phyloP scores from a whole-genome alignment of 2,113 vertebrate genomes.

The Glareola pratincola region DNA sequence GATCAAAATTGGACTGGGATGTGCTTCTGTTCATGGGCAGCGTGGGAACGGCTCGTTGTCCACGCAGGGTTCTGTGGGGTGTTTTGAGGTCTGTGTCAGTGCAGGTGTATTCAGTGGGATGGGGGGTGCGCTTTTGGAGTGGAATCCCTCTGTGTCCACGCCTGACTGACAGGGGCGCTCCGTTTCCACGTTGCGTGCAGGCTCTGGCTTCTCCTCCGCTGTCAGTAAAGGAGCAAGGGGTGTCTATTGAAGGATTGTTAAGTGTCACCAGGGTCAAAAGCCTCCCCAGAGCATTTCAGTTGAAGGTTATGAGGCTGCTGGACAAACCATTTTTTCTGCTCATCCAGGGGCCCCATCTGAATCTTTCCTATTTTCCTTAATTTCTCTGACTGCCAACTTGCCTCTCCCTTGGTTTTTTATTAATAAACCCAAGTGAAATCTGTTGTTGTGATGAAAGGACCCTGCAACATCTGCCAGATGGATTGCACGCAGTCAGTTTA shows the following conservation, averaged over 20 bases:
- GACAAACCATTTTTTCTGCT: background rate
- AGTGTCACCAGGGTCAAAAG: background rate
- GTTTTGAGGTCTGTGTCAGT: background rate
- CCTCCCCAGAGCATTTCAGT: background rate
- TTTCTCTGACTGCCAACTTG: background rate
- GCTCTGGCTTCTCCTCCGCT: background rate
- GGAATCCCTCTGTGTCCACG: background rate
- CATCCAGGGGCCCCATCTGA: too few relatives aligned
- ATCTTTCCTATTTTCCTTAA: background rate
- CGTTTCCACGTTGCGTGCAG: background rate
- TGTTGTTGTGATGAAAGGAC: background rate
- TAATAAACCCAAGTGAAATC: background rate
- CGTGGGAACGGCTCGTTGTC: fast-evolving
- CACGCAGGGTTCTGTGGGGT: fast-evolving
- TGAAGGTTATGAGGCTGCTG: background rate
- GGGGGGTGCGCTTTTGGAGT: background rate
- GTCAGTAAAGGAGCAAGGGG: background rate
- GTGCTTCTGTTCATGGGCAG: background rate
- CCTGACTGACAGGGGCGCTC: background rate
- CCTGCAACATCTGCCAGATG: background rate
- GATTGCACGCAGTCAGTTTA: background rate
- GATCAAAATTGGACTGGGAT: too few relatives aligned
- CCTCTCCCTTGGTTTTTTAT: background rate
- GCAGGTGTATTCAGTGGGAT: background rate
- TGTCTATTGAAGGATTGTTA: background rate